phyloP scores from a whole-genome alignment of 2,888 invertebrate species.

The Lepidocyrtoides sp. region DNA sequence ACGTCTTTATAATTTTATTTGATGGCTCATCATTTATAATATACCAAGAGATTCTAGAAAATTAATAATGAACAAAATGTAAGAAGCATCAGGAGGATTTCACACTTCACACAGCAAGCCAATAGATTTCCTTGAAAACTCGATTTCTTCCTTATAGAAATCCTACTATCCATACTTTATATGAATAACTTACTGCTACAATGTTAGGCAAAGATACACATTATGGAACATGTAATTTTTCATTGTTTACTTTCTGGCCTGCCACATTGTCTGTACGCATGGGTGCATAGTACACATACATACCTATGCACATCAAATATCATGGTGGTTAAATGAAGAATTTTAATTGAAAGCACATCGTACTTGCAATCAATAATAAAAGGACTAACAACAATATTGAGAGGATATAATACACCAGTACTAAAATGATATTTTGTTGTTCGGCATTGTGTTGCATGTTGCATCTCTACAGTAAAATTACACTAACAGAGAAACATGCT shows the following conservation, averaged over 20 bases:
- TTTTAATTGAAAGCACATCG: conserved; percentile 15
- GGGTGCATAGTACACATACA: not conserved
- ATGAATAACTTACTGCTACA: not conserved
- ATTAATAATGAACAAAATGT: not conserved
- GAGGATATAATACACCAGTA: too few relatives aligned
- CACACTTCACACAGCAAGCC: not conserved
- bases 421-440: not conserved
- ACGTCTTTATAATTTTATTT: not conserved
- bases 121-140: conserved; percentile 28
- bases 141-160: conserved; percentile 33
- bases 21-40: not conserved
- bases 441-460: not conserved
- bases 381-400: conserved; percentile 14
- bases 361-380: conserved; percentile 1
- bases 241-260: conserved; percentile 32
- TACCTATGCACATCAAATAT: not conserved
- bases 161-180: not conserved
- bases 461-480: not conserved
- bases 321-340: not conserved
- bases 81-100: not conserved
- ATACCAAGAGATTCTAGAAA: too few relatives aligned
- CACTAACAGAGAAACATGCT: not conserved
- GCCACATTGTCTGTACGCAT: not conserved
- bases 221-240: not conserved
- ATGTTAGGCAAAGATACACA: not conserved